Base-by-base conservation (phyloP, 1,140 invertebrate genomes). In the Tribolium madens region DNA sequence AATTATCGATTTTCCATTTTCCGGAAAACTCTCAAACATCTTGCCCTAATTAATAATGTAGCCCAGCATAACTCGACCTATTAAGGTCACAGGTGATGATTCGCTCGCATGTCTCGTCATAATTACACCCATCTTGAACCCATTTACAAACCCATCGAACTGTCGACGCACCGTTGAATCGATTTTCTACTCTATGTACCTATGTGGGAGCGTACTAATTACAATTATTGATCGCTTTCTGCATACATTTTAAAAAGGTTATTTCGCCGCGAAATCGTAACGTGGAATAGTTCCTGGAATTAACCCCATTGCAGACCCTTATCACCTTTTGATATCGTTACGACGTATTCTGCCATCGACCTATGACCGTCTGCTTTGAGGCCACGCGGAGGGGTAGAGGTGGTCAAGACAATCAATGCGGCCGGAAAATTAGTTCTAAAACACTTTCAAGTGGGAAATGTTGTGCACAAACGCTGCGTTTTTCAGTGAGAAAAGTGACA, bases 401-500 rank as follows among this genome's bases (percentile, higher is more conserved):
- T 80, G 78, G 81, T 82, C 81, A 82, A 42, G 75, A 72, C 69
- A 83, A 83, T 83, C 82, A 82, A 83, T 82, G 82, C 76, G 76
- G 47, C 76, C 64, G 71, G 47, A 76, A 76, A 74, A 75, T 77
- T 76, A 73, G 79, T 79, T 73, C 53, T 31, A 73, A 77, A 73
- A 70, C 69, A 73, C 42, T 47, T 72, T 18, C 74, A 12, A 69
- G 69, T 48, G 10, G 17, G 36, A 42, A 17, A 72, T 72, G 70
- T 72, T 72, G 46, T 72, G 70, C 26, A 72, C 70, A 12, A 72
- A 31, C 21, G 21, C 47, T 3, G 68, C 50, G 31, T 60, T 57
- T 46, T 46, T 73, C 36, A 17, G 17, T 3, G 17, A 3, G n/a
- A 48, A 31, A n/a, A 60, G 31, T 13, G 71, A 57, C 9, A 77